These are phyloP conservation scores for Leptopilina myrica DNA, from an alignment of 2,888 invertebrate genomes.

Conservation along the genomic window DNA sequence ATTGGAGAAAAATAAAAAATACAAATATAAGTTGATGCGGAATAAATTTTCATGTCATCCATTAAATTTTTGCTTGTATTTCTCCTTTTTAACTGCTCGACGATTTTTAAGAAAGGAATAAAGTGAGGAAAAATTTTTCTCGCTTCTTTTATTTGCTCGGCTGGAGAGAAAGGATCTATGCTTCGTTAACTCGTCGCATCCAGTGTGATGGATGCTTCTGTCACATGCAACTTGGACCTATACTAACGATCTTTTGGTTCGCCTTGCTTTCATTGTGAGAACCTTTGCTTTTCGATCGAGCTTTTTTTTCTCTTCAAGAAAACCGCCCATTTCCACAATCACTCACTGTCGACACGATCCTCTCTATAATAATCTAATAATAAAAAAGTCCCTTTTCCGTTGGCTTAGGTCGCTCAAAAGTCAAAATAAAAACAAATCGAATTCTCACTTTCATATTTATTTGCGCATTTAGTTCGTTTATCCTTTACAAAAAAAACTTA, in stretches of 20 bases:
- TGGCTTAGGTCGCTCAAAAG: not conserved
- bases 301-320: not conserved
- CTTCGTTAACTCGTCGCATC: slow-evolving; percentile 33
- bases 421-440: not conserved
- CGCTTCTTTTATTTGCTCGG: not conserved
- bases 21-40: not conserved
- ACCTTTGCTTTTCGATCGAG: not conserved
- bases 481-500: too few relatives aligned
- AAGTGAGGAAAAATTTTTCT: not conserved
- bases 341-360: not conserved
- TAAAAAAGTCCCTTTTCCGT: not conserved
- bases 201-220: slow-evolving; percentile 34
- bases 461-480: too few relatives aligned
- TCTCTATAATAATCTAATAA: not conserved
- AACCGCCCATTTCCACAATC: slow-evolving; percentile 12
- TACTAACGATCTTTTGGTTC: slow-evolving; percentile 23
- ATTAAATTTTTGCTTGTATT: not conserved
- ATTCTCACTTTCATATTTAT: not conserved
- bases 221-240: slow-evolving; percentile 31
- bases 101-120: slow-evolving; percentile 1
- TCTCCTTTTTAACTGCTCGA: not conserved
- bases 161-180: slow-evolving; percentile 12
- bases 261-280: not conserved
- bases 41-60: not conserved
- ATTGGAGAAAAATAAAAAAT: too few relatives aligned